Conservation (phyloP, 2,797 vertebrate genomes). For the Podargus strigoides region DNA sequence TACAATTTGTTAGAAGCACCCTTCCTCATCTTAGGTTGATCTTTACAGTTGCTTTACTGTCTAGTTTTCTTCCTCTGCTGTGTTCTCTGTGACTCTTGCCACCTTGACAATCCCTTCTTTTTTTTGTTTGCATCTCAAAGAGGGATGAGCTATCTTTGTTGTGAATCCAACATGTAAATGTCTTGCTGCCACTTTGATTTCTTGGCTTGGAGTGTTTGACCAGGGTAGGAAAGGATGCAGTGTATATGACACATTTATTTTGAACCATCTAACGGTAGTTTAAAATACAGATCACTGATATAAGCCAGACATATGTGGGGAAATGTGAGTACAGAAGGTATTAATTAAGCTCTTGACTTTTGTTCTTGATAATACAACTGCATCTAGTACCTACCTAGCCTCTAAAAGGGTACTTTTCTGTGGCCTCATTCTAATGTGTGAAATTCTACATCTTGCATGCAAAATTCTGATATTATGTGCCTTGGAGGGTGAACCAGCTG, state of each 20-base stretch:
- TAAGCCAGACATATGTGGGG: accelerated
- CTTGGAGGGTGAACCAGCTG: not conserved
- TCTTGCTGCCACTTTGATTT: not conserved
- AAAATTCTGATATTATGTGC: not conserved
- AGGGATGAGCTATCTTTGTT: not conserved
- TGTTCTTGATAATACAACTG: not conserved
- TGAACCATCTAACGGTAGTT: not conserved
- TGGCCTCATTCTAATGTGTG: not conserved
- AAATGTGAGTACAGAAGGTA: not conserved
- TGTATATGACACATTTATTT: not conserved
- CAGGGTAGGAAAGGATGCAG: not conserved
- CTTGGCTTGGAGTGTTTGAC: not conserved
- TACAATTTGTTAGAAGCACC: not conserved
- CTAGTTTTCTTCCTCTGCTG: not conserved
- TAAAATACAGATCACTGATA: not conserved
- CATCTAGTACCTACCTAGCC: not conserved
- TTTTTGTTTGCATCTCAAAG: not conserved
- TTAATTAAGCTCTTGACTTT: not conserved
- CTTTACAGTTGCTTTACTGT: not conserved
- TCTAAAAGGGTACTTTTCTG: not conserved
- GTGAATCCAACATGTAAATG: not conserved
- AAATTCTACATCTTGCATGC: not conserved
- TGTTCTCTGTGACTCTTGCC: not conserved
- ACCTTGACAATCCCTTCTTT: not conserved
- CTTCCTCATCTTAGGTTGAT: not conserved